Evolutionary conservation across 2,113 vertebrate species (phyloP).

Genomic region (Microcebus lehilahytsara): DNA sequence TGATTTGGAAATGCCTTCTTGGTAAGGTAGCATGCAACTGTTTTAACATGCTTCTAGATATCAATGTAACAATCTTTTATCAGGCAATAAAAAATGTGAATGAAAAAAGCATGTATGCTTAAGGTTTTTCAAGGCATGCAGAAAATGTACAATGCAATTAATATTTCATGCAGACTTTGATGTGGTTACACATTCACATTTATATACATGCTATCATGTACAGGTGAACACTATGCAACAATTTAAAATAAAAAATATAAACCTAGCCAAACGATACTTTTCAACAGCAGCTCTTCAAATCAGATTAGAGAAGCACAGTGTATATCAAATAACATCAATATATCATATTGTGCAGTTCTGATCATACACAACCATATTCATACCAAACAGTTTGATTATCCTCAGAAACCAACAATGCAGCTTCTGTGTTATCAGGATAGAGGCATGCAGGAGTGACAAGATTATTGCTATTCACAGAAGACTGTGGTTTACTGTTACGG

Average conservation of each 20-base stretch:
- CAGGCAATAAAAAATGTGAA: slow-evolving; percentile 69
- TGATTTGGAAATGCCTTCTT: neutral
- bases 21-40: slow-evolving; percentile 79
- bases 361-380: slow-evolving; percentile 97
- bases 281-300: slow-evolving; percentile 58
- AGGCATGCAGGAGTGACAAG: slow-evolving; percentile 58
- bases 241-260: slow-evolving; percentile 20
- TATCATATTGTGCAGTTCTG: slow-evolving; percentile 30
- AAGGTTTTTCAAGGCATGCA: slow-evolving; percentile 82
- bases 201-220: slow-evolving; percentile 77
- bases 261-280: slow-evolving; percentile 36
- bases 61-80: slow-evolving; percentile 61
- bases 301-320: slow-evolving; percentile 47
- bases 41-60: slow-evolving; percentile 80
- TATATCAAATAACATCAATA: slow-evolving; percentile 17
- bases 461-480: slow-evolving; percentile 42
- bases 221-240: slow-evolving; percentile 34
- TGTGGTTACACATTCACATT: slow-evolving; percentile 81
- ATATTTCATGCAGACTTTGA: slow-evolving; percentile 83
- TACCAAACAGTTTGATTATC: slow-evolving; percentile 96
- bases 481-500: slow-evolving; percentile 53
- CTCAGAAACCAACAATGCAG: slow-evolving; percentile 87
- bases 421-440: slow-evolving; percentile 78
- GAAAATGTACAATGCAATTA: slow-evolving; percentile 82
- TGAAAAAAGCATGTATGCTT: slow-evolving; percentile 70